Conservation (phyloP, 2,113 vertebrate genomes). For the Actenoides lindsayi region DNA sequence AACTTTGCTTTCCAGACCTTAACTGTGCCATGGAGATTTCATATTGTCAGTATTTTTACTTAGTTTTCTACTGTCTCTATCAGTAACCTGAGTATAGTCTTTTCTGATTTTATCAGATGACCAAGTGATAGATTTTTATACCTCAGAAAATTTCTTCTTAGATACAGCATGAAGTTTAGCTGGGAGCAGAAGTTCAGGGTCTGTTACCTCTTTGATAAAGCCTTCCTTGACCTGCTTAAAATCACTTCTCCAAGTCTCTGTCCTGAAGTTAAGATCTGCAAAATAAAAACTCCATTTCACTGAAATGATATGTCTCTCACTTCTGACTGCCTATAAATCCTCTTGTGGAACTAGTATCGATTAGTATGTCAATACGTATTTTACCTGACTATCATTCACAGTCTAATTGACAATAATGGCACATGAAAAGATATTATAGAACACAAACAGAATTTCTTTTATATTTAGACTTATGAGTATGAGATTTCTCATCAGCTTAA, state of each 20-base stretch:
- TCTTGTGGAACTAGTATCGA: background rate
- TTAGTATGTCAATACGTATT: background rate
- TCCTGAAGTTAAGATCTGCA: background rate
- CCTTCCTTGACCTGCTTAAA: slow-evolving; percentile 3
- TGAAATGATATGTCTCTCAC: background rate
- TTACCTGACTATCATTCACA: background rate
- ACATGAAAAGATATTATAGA: background rate
- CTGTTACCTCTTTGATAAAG: slow-evolving; percentile 4
- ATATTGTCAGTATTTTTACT: background rate
- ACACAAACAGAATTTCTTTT: background rate
- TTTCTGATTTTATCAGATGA: background rate
- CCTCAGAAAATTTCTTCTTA: background rate
- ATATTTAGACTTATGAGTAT: background rate
- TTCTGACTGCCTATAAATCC: background rate
- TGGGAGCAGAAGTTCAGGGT: background rate
- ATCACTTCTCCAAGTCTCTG: background rate
- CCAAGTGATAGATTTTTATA: background rate
- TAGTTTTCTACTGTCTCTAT: background rate
- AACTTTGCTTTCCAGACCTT: background rate
- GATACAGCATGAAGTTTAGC: background rate
- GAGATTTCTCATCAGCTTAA: background rate
- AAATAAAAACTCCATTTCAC: background rate
- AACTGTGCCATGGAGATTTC: background rate
- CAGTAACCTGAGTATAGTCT: background rate
- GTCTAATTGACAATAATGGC: background rate